phyloP scores from a whole-genome alignment of 2,113 vertebrate genomes.

The Pseudois nayaur region DNA sequence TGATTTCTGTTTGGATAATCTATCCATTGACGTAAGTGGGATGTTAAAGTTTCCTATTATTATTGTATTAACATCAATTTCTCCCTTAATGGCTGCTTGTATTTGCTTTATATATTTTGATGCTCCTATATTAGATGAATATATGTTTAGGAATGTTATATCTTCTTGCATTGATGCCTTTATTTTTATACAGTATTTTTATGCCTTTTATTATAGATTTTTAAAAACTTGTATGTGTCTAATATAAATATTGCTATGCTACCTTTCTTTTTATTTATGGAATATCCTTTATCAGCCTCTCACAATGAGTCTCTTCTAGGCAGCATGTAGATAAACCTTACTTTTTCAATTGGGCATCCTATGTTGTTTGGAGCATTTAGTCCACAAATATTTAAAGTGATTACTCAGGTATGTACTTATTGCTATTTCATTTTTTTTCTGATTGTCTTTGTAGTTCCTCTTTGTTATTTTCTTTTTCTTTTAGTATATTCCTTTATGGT shows the following conservation, averaged over 20 bases:
- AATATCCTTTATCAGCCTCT: neutral
- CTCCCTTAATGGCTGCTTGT: neutral
- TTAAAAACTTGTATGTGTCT: neutral
- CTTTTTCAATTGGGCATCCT: neutral
- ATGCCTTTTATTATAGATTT: neutral
- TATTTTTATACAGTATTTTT: neutral
- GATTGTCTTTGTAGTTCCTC: neutral
- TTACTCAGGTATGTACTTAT: neutral
- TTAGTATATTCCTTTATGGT: neutral
- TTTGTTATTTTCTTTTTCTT: neutral
- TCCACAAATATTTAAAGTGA: neutral
- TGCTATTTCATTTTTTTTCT: neutral
- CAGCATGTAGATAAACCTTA: neutral
- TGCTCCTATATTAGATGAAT: neutral
- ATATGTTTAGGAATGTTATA: neutral
- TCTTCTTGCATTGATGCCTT: neutral
- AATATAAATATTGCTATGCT: neutral
- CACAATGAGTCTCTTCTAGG: neutral
- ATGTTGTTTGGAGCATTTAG: neutral
- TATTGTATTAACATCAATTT: neutral
- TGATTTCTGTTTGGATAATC: neutral
- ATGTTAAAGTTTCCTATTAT: neutral
- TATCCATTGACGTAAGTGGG: neutral
- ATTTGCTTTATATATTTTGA: neutral
- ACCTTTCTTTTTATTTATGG: neutral